A percentile compares a stretch with the other conserved stretches of the same genome.
These are phyloP conservation scores for Melinaea menophilus DNA, from an alignment of 2,888 invertebrate species.

Conservation along the genomic window DNA sequence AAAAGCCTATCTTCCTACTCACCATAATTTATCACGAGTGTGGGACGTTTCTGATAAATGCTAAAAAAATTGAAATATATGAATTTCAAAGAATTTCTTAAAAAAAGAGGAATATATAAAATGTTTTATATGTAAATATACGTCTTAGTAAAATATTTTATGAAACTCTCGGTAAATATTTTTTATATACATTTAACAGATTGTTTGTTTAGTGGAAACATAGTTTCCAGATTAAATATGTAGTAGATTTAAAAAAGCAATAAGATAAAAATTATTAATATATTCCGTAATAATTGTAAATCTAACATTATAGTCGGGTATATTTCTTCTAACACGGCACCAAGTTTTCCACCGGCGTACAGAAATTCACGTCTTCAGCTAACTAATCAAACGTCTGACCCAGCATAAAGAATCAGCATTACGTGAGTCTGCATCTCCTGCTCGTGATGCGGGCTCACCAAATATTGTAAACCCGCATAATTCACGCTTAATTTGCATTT, in stretches of 20 bases:
- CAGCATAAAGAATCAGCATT: conserved; percentile 26
- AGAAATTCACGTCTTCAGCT: conserved; percentile 1
- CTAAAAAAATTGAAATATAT: neutral
- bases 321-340: neutral
- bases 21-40: conserved; percentile 16
- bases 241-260: too few relatives aligned
- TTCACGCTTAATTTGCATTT: conserved; percentile 12
- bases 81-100: neutral
- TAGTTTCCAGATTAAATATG: too few relatives aligned
- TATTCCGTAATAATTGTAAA: too few relatives aligned
- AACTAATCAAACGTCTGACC: conserved; percentile 25
- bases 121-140: too few relatives aligned
- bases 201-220: too few relatives aligned
- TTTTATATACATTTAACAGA: too few relatives aligned
- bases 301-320: too few relatives aligned
- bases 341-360: neutral
- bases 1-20: conserved; percentile 21
- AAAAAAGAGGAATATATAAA: neutral
- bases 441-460: conserved; percentile 15
- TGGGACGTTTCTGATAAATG: conserved; percentile 2
- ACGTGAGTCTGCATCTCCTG: conserved; percentile 13
- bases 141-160: too few relatives aligned
- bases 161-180: too few relatives aligned
- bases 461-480: conserved; percentile 20
- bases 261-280: too few relatives aligned